phyloP scores from a whole-genome alignment of 2,113 vertebrate species.

The Macrotus californicus region DNA sequence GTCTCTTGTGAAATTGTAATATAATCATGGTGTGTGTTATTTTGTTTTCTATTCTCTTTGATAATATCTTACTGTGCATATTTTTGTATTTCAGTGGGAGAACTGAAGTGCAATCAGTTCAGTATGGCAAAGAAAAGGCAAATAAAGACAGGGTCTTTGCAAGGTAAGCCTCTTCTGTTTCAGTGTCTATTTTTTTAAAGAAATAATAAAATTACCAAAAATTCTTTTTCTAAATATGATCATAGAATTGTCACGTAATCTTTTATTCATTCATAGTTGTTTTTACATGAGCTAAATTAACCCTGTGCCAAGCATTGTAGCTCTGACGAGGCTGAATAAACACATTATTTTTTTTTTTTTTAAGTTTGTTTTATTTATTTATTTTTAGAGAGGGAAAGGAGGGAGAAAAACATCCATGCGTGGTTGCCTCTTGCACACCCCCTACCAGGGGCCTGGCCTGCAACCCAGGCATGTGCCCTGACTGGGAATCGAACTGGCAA shows the following conservation, averaged over 20 bases:
- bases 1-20: conserved; percentile 3
- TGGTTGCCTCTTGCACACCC: too few relatives aligned
- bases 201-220: neutral
- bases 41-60: conserved; percentile 36
- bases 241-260: neutral
- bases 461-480: too few relatives aligned
- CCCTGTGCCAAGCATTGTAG: neutral
- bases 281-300: neutral
- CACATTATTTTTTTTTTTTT: neutral
- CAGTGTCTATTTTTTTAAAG: conserved; percentile 4
- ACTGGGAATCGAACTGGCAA: too few relatives aligned
- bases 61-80: conserved; percentile 30
- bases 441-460: too few relatives aligned
- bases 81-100: conserved; percentile 88
- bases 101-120: conserved; percentile 98
- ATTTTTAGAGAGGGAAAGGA: too few relatives aligned
- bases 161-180: conserved; percentile 84
- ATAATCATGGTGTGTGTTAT: neutral
- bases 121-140: conserved; percentile 98
- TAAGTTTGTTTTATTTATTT: too few relatives aligned
- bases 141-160: conserved; percentile 97
- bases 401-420: too few relatives aligned
- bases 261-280: neutral
- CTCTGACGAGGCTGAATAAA: neutral
- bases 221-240: neutral